These are phyloP conservation scores for Pleuronectes platessa DNA, from an alignment of 2,113 vertebrate genomes.

Conservation along the genomic window DNA sequence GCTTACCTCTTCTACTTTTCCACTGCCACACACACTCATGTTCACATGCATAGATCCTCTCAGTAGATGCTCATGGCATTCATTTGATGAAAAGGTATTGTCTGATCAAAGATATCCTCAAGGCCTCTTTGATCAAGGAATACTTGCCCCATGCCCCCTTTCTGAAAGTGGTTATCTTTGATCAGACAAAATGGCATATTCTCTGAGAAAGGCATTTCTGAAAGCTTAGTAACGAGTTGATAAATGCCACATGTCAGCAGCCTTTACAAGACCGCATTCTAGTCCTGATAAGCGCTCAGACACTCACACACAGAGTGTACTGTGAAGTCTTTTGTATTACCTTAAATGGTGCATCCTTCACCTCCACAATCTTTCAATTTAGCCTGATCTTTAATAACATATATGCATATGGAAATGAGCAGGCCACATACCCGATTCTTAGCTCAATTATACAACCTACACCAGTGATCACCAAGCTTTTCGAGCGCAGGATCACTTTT, in stretches of 20 bases:
- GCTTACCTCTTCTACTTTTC: constrained; percentile 15
- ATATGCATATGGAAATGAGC: not conserved
- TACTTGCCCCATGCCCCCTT: constrained; percentile 9
- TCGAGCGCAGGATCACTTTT: too few relatives aligned
- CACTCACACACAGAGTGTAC: not conserved
- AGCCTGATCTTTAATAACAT: not conserved
- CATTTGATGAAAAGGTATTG: constrained; percentile 44
- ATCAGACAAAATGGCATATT: constrained; percentile 32
- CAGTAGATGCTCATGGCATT: constrained; percentile 10
- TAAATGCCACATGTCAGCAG: not conserved
- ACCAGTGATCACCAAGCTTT: too few relatives aligned
- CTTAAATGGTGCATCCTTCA: not conserved
- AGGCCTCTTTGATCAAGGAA: constrained; percentile 21
- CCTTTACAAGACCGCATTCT: not conserved
- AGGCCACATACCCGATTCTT: not conserved
- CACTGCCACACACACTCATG: not conserved
- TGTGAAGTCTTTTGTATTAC: not conserved
- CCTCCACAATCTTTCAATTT: not conserved
- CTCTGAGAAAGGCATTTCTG: constrained; percentile 3
- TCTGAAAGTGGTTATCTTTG: constrained; percentile 40
- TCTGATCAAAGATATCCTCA: constrained; percentile 55
- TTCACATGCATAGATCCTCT: not conserved
- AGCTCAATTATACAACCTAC: not conserved
- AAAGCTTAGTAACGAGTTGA: not conserved
- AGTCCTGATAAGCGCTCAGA: constrained; percentile 15